Percentiles rank a stretch among this genome's conserved stretches.
phyloP scores from a whole-genome alignment of 2,888 invertebrate genomes.

The Epiblema foenella region DNA sequence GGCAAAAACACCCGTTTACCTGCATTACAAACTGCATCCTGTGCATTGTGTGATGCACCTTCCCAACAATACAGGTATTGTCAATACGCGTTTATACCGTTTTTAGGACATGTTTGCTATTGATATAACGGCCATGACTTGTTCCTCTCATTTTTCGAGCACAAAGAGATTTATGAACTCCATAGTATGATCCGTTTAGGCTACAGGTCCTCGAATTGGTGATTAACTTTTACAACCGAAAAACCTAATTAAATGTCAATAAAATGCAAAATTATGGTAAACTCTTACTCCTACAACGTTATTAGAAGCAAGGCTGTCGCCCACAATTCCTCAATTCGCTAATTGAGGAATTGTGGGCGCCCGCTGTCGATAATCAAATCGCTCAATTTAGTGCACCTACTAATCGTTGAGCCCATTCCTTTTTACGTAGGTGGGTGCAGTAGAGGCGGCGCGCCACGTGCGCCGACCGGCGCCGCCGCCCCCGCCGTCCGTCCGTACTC shows the following conservation, averaged over 20 bases:
- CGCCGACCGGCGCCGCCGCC: constrained; percentile 48
- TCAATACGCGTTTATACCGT: constrained; percentile 14
- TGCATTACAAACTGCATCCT: constrained; percentile 62
- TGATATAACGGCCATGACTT: constrained; percentile 1
- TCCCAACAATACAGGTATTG: constrained; percentile 37
- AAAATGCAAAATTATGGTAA: constrained; percentile 43
- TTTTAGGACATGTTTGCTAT: constrained; percentile 28
- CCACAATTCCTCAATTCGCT: constrained; percentile 57
- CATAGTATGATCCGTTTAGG: constrained; percentile 1
- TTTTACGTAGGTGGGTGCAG: constrained; percentile 24
- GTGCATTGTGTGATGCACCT: constrained; percentile 57
- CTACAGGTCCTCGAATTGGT: constrained; percentile 1
- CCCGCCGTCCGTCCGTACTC: constrained; percentile 46
- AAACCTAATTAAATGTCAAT: constrained; percentile 11
- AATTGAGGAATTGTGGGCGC: too few species aligned
- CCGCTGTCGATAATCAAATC: constrained; percentile 55
- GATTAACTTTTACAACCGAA: background rate
- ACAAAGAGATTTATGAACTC: constrained; percentile 14
- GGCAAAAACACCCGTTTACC: constrained; percentile 61
- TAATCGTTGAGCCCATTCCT: constrained; percentile 35
- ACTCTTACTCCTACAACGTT: constrained; percentile 52
- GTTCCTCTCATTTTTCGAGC: background rate
- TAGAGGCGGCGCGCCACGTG: constrained; percentile 43
- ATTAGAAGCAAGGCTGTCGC: constrained; percentile 57
- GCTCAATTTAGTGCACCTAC: constrained; percentile 43